Percentiles rank a stretch among this genome's conserved stretches.
Evolutionary conservation across 1,140 invertebrate species (phyloP).

Genomic region (Aphidius gifuensis): DNA sequence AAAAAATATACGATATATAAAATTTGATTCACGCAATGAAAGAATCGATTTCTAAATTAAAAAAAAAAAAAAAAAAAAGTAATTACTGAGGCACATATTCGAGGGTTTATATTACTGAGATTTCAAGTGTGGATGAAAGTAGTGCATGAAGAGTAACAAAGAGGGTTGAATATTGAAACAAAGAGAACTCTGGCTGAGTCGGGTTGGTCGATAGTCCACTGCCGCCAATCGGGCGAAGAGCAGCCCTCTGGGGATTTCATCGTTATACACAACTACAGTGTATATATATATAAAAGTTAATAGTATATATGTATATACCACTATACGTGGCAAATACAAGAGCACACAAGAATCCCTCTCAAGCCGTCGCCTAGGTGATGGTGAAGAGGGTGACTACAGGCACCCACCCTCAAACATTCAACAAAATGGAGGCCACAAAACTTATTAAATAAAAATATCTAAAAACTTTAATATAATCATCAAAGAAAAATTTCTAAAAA

Average conservation of each 20-base stretch:
- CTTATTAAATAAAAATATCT: too few species aligned
- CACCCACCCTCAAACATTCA: too few species aligned
- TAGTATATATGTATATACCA: neutral
- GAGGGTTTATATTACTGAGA: neutral
- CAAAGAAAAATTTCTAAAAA: too few species aligned
- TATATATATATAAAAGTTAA: neutral
- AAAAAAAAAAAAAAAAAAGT: neutral
- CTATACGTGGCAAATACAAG: neutral
- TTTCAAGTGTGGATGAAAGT: neutral
- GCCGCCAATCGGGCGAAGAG: conserved; percentile 24
- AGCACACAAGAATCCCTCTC: conserved; percentile 2
- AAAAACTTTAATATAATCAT: too few species aligned
- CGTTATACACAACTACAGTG: neutral
- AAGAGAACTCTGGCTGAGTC: conserved; percentile 27
- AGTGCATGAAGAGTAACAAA: neutral
- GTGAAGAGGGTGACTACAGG: too few species aligned
- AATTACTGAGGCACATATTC: neutral
- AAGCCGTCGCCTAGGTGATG: conserved; percentile 11
- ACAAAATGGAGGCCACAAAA: too few species aligned
- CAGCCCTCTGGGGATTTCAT: conserved; percentile 14
- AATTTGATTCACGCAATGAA: too few species aligned
- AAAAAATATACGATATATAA: too few species aligned
- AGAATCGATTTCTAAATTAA: too few species aligned
- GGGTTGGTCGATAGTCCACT: conserved; percentile 25
- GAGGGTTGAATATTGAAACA: conserved; percentile 13